Percentiles rank a stretch among this genome's conserved stretches.
phyloP scores from a whole-genome alignment of 2,797 vertebrate genomes.

The Arvicola amphibius region DNA sequence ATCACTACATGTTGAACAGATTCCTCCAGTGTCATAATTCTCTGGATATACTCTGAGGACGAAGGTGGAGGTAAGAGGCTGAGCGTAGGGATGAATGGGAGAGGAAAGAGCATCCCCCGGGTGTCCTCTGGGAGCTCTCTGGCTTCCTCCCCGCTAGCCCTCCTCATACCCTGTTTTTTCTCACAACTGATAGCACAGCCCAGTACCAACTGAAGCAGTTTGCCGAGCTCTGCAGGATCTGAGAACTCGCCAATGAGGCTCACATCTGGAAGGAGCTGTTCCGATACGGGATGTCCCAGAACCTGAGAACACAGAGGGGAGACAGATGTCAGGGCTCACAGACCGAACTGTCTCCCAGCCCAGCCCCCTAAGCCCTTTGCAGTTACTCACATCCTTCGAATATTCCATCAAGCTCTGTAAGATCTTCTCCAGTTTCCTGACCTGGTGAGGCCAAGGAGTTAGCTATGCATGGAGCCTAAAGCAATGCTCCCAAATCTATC shows the following conservation, averaged over 20 bases:
- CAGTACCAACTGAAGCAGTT: conserved; percentile 93
- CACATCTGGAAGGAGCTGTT: conserved; percentile 92
- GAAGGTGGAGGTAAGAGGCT: neutral
- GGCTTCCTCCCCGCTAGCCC: neutral
- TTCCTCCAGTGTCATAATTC: conserved; percentile 95
- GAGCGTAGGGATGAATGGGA: neutral
- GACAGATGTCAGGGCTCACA: neutral
- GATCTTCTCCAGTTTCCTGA: conserved; percentile 94
- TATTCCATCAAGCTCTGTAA: conserved; percentile 94
- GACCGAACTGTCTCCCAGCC: neutral
- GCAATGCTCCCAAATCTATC: neutral
- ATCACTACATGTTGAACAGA: conserved; percentile 96
- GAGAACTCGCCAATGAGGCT: conserved; percentile 92
- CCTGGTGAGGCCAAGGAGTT: conserved; percentile 82
- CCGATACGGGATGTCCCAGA: conserved; percentile 87
- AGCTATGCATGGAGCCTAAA: neutral
- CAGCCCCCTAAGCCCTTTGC: neutral
- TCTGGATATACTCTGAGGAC: conserved; percentile 93
- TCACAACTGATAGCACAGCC: conserved; percentile 95
- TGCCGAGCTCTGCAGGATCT: conserved; percentile 91
- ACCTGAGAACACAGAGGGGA: conserved; percentile 64
- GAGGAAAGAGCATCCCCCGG: neutral
- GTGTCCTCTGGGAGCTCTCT: neutral
- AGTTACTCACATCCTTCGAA: conserved; percentile 92
- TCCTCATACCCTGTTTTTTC: conserved; percentile 92